Evolutionary conservation across 92 coral and sea anemone species (phyloP).

Genomic region (Epizoanthus fatuus): DNA sequence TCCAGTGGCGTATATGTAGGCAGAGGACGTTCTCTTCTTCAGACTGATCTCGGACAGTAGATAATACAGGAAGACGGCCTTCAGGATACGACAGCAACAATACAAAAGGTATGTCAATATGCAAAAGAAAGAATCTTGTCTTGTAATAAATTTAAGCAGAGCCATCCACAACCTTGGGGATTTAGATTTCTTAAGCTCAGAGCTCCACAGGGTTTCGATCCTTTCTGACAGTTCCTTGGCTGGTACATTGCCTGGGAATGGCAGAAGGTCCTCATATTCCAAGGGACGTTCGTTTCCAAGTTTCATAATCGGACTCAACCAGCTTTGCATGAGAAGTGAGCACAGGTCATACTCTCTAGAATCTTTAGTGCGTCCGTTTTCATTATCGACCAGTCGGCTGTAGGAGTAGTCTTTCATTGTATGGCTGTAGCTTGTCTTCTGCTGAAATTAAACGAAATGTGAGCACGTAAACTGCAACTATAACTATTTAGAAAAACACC

Average conservation of each 20-base stretch:
- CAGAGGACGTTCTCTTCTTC: neutral
- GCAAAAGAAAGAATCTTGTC: neutral
- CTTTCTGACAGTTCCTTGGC: neutral
- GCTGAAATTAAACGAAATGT: too few relatives aligned
- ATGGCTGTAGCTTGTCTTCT: too few relatives aligned
- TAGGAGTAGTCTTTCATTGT: neutral
- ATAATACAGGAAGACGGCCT: slow-evolving; percentile 2
- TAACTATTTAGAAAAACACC: too few relatives aligned
- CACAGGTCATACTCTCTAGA: neutral
- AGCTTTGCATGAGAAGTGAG: neutral
- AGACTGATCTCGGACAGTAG: neutral
- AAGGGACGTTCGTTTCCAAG: neutral
- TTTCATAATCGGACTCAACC: slow-evolving; percentile 9
- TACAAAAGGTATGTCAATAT: neutral
- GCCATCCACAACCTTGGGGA: slow-evolving; percentile 13
- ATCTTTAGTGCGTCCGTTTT: neutral
- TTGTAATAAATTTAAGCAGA: neutral
- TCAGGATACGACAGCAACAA: neutral
- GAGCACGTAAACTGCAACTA: too few relatives aligned
- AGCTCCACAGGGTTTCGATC: neutral
- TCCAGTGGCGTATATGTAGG: neutral
- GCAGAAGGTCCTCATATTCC: neutral
- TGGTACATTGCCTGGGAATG: neutral
- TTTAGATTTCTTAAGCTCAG: neutral
- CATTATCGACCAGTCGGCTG: neutral